Conservation (phyloP, 2,797 vertebrate genomes). For the Halcyon badia region DNA sequence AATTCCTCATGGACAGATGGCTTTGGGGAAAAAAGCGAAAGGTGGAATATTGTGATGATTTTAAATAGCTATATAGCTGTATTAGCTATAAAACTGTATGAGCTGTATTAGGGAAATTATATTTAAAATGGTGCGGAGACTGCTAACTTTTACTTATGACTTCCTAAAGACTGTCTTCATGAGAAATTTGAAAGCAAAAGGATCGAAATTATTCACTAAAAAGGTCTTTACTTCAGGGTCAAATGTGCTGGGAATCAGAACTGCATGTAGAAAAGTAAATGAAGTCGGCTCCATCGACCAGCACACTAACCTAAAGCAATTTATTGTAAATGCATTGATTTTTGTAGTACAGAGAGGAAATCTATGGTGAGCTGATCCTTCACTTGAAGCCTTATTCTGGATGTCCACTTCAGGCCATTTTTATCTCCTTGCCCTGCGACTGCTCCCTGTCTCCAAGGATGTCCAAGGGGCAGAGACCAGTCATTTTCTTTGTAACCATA, state of each 20-base stretch:
- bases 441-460: background rate
- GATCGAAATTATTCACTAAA: background rate
- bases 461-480: accelerated
- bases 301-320: background rate
- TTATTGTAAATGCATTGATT: background rate
- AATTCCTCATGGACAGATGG: background rate
- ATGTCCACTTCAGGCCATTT: background rate
- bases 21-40: background rate
- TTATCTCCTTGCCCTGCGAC: background rate
- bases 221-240: background rate
- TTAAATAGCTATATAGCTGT: background rate
- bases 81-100: background rate
- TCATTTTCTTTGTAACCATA: background rate
- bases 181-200: background rate
- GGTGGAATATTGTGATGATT: background rate
- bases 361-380: background rate
- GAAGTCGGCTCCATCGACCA: background rate
- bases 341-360: background rate
- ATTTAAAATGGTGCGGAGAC: background rate
- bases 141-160: background rate
- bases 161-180: background rate
- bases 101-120: background rate
- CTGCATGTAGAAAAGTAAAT: background rate
- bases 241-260: background rate
- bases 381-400: background rate